Evolutionary conservation across 2,113 vertebrate species (phyloP).

Genomic region (Corydoras sp.): DNA sequence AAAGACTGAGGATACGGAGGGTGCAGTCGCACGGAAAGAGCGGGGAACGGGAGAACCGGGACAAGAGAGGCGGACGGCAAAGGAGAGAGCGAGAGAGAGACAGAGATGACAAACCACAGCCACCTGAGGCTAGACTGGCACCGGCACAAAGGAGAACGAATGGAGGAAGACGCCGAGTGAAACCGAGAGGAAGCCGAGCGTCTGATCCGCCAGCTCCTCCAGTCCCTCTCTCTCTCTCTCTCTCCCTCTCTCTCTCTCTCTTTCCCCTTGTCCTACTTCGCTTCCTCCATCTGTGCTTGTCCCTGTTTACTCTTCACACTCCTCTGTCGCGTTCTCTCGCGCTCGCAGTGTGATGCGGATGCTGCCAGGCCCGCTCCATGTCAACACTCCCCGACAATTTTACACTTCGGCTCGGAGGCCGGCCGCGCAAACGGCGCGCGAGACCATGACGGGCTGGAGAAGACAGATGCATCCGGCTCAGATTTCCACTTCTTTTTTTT

Average conservation of each 20-base stretch:
- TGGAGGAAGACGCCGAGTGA: constrained; percentile 12
- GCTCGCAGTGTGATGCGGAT: neutral
- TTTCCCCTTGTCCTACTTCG: constrained; percentile 26
- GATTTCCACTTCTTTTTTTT: too few species aligned
- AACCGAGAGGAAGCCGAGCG: neutral
- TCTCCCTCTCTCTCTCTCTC: constrained; percentile 11
- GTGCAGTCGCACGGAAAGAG: too few species aligned
- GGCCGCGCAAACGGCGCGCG: neutral
- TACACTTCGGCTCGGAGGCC: neutral
- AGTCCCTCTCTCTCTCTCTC: constrained; percentile 16
- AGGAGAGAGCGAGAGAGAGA: constrained; percentile 32
- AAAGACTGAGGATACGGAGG: neutral
- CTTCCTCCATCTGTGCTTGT: constrained; percentile 19
- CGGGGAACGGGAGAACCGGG: too few species aligned
- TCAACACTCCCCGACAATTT: neutral
- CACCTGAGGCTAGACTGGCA: constrained; percentile 45
- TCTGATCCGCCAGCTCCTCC: too few species aligned
- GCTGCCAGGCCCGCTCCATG: neutral
- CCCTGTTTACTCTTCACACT: constrained; percentile 19
- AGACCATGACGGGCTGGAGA: neutral
- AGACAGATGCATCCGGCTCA: neutral
- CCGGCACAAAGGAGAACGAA: constrained; percentile 16
- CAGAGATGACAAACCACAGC: constrained; percentile 51
- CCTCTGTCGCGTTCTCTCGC: constrained; percentile 16
- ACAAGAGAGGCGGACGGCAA: too few species aligned